phyloP scores from a whole-genome alignment of 2,797 vertebrate species.

The Dendrocincla tyrannina region DNA sequence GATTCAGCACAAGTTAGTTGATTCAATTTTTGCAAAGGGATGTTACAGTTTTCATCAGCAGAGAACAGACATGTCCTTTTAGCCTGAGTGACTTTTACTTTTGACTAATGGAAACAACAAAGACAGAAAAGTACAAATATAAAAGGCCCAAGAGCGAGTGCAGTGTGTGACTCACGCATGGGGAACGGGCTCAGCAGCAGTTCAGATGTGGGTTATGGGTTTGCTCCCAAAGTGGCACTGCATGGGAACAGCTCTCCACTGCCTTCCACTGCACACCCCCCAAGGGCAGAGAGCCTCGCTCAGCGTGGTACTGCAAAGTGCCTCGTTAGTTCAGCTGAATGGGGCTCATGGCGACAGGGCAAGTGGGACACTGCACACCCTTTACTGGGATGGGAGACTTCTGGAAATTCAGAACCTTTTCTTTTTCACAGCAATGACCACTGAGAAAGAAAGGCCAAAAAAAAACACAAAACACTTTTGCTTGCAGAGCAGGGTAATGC shows the following conservation, averaged over 20 bases:
- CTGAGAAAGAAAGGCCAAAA: background rate
- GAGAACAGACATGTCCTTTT: conserved; percentile 9
- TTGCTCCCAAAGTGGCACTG: background rate
- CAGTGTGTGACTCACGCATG: rapidly evolving
- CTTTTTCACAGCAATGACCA: background rate
- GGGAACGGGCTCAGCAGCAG: background rate
- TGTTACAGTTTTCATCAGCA: background rate
- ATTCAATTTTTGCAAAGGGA: background rate
- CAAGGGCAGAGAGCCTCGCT: background rate
- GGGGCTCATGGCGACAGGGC: background rate
- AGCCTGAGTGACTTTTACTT: conserved; percentile 21
- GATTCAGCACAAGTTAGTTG: background rate
- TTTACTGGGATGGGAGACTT: background rate
- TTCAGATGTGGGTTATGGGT: background rate
- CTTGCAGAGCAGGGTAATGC: background rate
- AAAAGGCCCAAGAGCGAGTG: background rate
- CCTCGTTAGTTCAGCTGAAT: background rate
- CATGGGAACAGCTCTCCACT: background rate
- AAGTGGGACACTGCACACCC: background rate
- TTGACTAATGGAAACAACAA: background rate
- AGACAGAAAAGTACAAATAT: background rate
- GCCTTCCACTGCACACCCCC: background rate
- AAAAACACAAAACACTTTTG: background rate
- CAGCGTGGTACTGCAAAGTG: background rate
- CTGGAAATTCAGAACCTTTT: background rate